These are phyloP conservation scores for Nasalis larvatus DNA, from an alignment of 2,113 vertebrate genomes.

Conservation along the genomic window DNA sequence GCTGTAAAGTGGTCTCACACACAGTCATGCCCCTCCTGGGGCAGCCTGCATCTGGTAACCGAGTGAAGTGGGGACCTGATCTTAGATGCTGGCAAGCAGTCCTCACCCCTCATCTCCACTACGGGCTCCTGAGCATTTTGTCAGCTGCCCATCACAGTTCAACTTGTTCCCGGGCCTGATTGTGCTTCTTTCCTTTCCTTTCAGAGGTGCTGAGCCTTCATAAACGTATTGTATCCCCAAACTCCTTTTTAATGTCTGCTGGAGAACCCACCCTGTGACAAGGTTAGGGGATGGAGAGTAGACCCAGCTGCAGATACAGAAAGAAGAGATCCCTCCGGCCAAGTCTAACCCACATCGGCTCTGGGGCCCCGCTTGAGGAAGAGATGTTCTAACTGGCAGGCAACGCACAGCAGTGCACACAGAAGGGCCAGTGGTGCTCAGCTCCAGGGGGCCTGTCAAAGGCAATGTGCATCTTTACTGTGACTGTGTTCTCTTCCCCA, in stretches of 20 bases:
- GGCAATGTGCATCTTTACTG: neutral
- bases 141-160: neutral
- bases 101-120: no score
- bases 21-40: neutral
- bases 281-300: no score
- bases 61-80: rapidly evolving
- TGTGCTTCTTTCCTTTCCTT: neutral
- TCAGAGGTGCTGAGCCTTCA: neutral
- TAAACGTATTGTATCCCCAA: neutral
- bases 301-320: neutral
- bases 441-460: neutral
- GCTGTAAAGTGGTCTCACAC: neutral
- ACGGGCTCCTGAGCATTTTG: neutral
- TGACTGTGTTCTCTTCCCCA: neutral
- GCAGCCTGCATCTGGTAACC: neutral
- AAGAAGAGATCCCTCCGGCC: neutral
- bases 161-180: neutral
- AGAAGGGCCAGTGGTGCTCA: neutral
- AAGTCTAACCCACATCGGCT: neutral
- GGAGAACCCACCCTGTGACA: neutral
- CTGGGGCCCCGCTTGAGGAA: neutral
- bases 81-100: neutral
- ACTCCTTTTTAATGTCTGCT: neutral
- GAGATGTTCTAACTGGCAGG: neutral
- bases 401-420: neutral